Percentiles rank a stretch among this genome's conserved stretches.
Conservation (phyloP, 2,888 invertebrate genomes). For the Campoplex nolae region DNA sequence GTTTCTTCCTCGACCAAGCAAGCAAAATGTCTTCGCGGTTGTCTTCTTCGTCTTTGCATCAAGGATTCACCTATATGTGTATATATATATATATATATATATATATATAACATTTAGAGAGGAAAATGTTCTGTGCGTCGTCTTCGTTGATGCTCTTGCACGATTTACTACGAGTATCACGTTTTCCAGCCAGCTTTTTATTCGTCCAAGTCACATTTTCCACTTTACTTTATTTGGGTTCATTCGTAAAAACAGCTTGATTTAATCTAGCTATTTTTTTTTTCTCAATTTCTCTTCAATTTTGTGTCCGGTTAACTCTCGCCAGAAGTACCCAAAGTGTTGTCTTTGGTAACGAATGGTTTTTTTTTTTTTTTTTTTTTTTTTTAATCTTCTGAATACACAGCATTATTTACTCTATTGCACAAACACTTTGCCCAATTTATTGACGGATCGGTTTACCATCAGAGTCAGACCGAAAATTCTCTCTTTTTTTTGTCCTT, state of each 20-base stretch:
- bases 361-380: constrained; percentile 43
- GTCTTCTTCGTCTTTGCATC: constrained; percentile 73
- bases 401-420: constrained; percentile 29
- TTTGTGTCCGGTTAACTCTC: background rate
- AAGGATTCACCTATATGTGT: constrained; percentile 62
- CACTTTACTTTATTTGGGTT: background rate
- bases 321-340: constrained; percentile 27
- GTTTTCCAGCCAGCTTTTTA: constrained; percentile 21
- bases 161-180: constrained; percentile 72
- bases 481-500: background rate
- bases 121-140: constrained; percentile 38
- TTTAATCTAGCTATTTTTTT: constrained; percentile 21
- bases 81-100: too few species aligned
- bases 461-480: constrained; percentile 50
- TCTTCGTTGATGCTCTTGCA: constrained; percentile 44
- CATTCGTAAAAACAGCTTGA: background rate
- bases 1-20: constrained; percentile 72
- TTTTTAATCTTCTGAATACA: constrained; percentile 38
- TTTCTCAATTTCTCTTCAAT: background rate
- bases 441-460: constrained; percentile 66
- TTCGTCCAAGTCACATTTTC: background rate
- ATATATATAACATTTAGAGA: background rate
- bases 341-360: constrained; percentile 11
- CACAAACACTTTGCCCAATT: constrained; percentile 14
- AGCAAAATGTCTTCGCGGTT: constrained; percentile 56